Percentiles rank a stretch among this genome's conserved stretches.
Conservation (phyloP, 2,888 invertebrate genomes). For the Boloria selene region DNA sequence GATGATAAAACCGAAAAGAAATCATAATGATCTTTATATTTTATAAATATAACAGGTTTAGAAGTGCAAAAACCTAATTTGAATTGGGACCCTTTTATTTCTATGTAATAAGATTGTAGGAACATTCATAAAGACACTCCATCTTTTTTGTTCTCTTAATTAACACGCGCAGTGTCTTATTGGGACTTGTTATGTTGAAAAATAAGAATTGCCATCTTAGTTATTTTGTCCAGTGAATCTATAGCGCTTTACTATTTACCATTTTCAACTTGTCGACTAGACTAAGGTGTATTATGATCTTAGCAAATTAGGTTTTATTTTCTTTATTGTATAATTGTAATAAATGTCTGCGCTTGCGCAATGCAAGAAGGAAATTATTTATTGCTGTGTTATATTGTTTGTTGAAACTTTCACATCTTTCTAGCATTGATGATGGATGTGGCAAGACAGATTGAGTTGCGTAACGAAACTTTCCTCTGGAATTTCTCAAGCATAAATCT, state of each 20-base stretch:
- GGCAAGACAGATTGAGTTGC: not conserved
- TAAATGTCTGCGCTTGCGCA: constrained; percentile 10
- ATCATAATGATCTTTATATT: constrained; percentile 13
- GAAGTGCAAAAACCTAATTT: constrained; percentile 25
- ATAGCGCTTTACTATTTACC: too few species aligned
- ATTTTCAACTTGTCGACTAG: too few species aligned
- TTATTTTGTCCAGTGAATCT: too few species aligned
- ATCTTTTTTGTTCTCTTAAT: constrained; percentile 8
- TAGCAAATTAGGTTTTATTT: too few species aligned
- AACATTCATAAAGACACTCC: constrained; percentile 20
- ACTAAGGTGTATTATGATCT: too few species aligned
- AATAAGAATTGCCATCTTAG: too few species aligned
- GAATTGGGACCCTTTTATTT: constrained; percentile 22
- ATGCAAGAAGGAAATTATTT: constrained; percentile 11
- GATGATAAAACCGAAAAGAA: not conserved
- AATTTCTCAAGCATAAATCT: not conserved
- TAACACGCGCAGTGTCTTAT: not conserved
- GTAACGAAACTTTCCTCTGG: not conserved
- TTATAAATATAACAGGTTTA: constrained; percentile 16
- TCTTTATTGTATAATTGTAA: not conserved
- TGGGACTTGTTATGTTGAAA: not conserved
- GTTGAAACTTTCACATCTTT: constrained; percentile 11
- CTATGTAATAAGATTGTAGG: constrained; percentile 20
- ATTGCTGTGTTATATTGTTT: constrained; percentile 12
- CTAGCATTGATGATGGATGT: constrained; percentile 11